These are phyloP conservation scores for Nyctalus aviator DNA, from an alignment of 2,797 vertebrate species.

Conservation along the genomic window DNA sequence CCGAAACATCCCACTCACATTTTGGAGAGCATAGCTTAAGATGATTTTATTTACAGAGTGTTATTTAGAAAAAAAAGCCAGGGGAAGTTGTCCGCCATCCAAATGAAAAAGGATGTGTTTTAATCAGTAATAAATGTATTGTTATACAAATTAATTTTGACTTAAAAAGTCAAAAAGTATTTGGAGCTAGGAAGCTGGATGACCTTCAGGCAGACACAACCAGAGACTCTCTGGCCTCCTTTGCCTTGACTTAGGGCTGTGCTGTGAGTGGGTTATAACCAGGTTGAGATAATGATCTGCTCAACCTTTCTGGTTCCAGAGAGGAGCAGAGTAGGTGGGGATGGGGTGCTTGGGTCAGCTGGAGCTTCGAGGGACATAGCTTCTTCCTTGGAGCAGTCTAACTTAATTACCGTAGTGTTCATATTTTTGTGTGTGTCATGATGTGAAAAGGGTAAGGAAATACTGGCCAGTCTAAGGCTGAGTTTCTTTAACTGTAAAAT, in stretches of 20 bases:
- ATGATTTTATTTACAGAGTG: conserved; percentile 13
- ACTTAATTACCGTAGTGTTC: background rate
- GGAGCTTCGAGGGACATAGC: background rate
- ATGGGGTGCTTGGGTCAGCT: background rate
- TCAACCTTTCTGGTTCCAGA: background rate
- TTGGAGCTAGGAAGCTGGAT: background rate
- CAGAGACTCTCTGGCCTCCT: background rate
- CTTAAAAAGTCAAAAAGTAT: background rate
- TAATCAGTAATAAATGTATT: background rate
- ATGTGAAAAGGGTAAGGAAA: background rate
- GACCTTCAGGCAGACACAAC: background rate
- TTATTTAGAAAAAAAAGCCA: background rate
- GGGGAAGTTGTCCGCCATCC: background rate
- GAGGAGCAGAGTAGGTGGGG: background rate
- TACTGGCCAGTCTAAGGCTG: background rate
- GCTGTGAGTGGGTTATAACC: background rate
- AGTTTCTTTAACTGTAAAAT: conserved; percentile 18
- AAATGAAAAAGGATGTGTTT: conserved; percentile 18
- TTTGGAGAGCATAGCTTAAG: background rate
- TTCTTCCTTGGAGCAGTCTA: background rate
- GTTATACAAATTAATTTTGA: background rate
- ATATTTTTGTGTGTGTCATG: background rate
- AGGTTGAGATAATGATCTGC: background rate
- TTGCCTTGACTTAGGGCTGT: too few species aligned
- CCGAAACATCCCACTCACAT: background rate